Conservation (phyloP, 2,888 invertebrate species). For the Yponomeuta evonymella region DNA sequence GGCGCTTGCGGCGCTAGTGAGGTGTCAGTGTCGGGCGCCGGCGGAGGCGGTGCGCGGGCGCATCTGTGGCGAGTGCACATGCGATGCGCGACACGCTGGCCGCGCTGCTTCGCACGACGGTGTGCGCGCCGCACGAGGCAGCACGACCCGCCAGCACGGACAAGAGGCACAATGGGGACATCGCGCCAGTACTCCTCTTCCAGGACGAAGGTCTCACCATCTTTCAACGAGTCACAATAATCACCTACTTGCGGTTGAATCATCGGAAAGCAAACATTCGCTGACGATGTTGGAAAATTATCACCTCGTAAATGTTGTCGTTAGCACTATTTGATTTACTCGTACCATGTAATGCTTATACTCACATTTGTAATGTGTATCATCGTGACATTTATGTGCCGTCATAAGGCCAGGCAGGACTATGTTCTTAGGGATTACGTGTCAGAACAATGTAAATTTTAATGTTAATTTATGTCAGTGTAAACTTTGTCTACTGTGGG, state of each 20-base stretch:
- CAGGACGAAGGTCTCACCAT: slow-evolving; percentile 50
- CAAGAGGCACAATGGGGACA: slow-evolving; percentile 54
- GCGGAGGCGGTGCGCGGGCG: slow-evolving; percentile 9
- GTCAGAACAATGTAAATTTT: not conserved
- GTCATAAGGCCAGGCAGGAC: no score
- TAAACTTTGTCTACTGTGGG: not conserved
- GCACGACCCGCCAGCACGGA: slow-evolving; percentile 40
- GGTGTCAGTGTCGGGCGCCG: not conserved
- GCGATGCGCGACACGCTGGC: slow-evolving; percentile 69
- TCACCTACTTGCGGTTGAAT: not conserved
- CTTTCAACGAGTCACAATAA: not conserved
- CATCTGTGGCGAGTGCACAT: slow-evolving; percentile 31
- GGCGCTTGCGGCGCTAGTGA: not conserved
- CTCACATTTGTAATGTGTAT: not conserved
- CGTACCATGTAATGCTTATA: no score
- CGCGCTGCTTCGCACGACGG: slow-evolving; percentile 54
- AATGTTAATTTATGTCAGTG: slow-evolving; percentile 9
- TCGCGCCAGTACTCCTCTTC: slow-evolving; percentile 54
- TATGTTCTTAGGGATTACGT: not conserved
- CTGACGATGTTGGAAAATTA: not conserved
- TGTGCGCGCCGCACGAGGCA: slow-evolving; percentile 34
- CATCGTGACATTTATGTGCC: not conserved
- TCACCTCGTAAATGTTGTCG: not conserved
- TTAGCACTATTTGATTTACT: not conserved
- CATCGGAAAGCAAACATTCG: not conserved